phyloP scores from a whole-genome alignment of 2,113 vertebrate genomes.

The Pseudorasbora parva region DNA sequence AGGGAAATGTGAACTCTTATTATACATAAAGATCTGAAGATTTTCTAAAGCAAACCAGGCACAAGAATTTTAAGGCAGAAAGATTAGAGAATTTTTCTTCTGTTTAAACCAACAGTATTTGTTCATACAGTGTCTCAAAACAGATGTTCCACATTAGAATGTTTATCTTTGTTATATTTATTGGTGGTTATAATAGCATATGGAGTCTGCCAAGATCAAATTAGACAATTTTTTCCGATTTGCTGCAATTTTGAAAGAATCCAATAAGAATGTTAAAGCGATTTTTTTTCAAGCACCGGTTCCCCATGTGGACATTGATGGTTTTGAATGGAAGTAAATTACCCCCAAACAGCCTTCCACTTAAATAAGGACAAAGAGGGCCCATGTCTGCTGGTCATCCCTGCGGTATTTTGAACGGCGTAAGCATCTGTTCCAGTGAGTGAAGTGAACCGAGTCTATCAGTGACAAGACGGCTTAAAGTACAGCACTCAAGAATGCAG shows the following conservation, averaged over 20 bases:
- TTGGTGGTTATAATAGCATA: not conserved
- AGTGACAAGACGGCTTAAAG: conserved; percentile 15
- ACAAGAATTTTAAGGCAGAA: not conserved
- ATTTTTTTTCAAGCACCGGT: conserved; percentile 18
- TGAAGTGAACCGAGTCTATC: conserved; percentile 25
- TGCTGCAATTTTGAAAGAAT: conserved; percentile 16
- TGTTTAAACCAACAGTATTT: not conserved
- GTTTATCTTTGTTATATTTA: not conserved
- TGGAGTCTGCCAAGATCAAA: not conserved
- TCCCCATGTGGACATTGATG: not conserved
- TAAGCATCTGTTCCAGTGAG: conserved; percentile 30
- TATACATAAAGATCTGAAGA: not conserved
- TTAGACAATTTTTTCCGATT: not conserved
- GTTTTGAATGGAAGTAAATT: conserved; percentile 38
- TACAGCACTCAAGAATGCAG: conserved; percentile 27
- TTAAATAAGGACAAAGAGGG: conserved; percentile 19
- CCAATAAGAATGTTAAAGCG: conserved; percentile 9
- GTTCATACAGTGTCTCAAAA: not conserved
- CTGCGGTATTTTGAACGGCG: not conserved
- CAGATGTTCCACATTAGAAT: not conserved
- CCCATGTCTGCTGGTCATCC: conserved; percentile 24
- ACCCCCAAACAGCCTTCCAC: conserved; percentile 28
- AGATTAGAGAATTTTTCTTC: not conserved
- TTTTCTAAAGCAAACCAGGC: not conserved
- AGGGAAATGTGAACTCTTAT: not conserved